phyloP scores from a whole-genome alignment of 2,888 invertebrate species.

The Allolobophora icterica region DNA sequence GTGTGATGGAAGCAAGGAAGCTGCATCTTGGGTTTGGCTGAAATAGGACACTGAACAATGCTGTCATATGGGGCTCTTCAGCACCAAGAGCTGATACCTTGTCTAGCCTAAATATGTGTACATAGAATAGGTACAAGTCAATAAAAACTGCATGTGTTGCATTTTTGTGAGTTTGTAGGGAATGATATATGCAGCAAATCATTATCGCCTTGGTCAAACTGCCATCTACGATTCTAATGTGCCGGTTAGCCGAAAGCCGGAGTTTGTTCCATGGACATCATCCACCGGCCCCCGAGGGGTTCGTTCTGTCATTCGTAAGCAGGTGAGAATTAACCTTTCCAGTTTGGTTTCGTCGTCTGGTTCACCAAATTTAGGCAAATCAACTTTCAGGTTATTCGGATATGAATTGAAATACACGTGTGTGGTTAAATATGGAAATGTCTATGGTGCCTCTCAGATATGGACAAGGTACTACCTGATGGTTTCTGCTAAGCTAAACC shows the following conservation, averaged over 20 bases:
- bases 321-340: slow-evolving; percentile 53
- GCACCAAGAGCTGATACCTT: not conserved
- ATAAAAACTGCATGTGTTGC: not conserved
- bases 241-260: slow-evolving; percentile 56
- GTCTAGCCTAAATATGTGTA: not conserved
- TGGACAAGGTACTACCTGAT: too few relatives aligned
- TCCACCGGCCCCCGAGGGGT: slow-evolving; percentile 70
- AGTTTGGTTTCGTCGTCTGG: not conserved
- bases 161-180: slow-evolving; percentile 63
- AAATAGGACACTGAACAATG: not conserved
- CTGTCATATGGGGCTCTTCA: not conserved
- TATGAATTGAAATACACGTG: not conserved
- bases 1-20: not conserved
- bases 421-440: not conserved
- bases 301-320: slow-evolving; percentile 59
- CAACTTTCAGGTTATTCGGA: not conserved
- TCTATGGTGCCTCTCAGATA: not conserved
- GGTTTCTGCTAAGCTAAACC: not conserved
- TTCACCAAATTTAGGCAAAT: not conserved
- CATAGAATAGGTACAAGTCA: not conserved
- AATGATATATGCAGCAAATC: slow-evolving; percentile 74
- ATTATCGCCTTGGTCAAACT: slow-evolving; percentile 57
- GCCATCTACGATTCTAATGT: slow-evolving; percentile 47
- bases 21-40: not conserved
- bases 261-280: slow-evolving; percentile 80